Percentiles rank a stretch among this genome's conserved stretches.
These are phyloP conservation scores for Siniperca scherzeri DNA, from an alignment of 2,797 vertebrate genomes.

Conservation along the genomic window DNA sequence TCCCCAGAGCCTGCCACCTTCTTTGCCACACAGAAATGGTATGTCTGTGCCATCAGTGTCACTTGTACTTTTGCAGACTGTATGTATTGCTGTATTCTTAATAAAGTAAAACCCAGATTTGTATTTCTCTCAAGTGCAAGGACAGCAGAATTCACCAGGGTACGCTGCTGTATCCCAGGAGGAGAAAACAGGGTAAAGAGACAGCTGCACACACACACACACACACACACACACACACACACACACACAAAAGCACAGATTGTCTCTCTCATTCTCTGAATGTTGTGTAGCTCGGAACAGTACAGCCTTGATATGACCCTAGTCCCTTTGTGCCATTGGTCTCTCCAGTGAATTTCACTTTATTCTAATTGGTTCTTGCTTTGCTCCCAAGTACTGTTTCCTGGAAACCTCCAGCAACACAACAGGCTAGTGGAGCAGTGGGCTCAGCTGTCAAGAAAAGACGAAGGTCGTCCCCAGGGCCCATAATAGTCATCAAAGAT, in stretches of 20 bases:
- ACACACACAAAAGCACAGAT: background rate
- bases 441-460: slow-evolving; percentile 68
- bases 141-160: slow-evolving; percentile 48
- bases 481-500: slow-evolving; percentile 78
- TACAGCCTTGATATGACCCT: background rate
- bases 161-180: slow-evolving; percentile 49
- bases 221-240: background rate
- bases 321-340: background rate
- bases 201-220: background rate
- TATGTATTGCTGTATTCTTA: slow-evolving; percentile 2
- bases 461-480: slow-evolving; percentile 69
- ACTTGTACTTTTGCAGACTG: background rate
- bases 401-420: slow-evolving; percentile 69
- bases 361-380: slow-evolving; percentile 35
- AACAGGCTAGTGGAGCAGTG: slow-evolving; percentile 35
- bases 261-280: background rate
- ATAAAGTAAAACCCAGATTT: slow-evolving; percentile 20
- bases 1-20: slow-evolving; percentile 25
- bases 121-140: slow-evolving; percentile 54
- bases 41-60: slow-evolving; percentile 12
- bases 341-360: slow-evolving; percentile 28
- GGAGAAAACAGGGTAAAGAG: slow-evolving; percentile 65
- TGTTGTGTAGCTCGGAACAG: background rate
- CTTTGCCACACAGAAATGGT: slow-evolving; percentile 56
- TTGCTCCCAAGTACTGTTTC: slow-evolving; percentile 57